phyloP scores from a whole-genome alignment of 2,113 vertebrate genomes.

The Piprites chloris region DNA sequence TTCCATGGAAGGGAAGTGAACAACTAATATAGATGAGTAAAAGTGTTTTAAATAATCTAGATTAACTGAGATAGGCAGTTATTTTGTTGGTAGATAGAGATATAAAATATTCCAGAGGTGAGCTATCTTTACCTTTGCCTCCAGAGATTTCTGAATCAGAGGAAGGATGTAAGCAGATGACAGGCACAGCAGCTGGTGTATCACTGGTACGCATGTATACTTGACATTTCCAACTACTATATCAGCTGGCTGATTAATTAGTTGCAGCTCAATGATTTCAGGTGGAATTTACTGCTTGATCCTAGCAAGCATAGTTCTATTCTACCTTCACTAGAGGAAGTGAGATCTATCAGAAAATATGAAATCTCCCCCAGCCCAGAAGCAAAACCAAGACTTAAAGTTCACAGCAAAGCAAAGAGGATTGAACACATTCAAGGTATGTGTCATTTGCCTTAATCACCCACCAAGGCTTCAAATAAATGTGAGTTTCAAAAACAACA shows the following conservation, averaged over 20 bases:
- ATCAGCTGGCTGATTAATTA: neutral
- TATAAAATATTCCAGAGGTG: neutral
- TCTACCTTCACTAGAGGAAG: neutral
- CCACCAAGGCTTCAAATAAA: neutral
- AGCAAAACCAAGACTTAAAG: neutral
- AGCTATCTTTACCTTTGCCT: neutral
- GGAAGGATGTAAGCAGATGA: slow-evolving; percentile 22
- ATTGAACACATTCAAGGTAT: accelerated
- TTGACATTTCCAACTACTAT: neutral
- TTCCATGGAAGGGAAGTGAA: neutral
- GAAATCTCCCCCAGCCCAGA: neutral
- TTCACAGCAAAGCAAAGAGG: neutral
- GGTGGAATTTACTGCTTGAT: neutral
- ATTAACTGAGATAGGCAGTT: neutral
- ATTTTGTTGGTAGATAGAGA: neutral
- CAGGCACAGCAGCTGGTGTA: neutral
- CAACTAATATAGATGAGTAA: neutral
- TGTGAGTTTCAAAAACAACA: neutral
- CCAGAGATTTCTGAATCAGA: neutral
- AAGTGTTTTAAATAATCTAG: neutral
- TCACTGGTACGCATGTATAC: neutral
- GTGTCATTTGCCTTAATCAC: neutral
- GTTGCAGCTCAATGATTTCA: neutral
- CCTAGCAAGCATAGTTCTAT: neutral
- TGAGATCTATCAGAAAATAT: neutral